phyloP scores from a whole-genome alignment of 2,797 vertebrate species.

The Tinamus major region DNA sequence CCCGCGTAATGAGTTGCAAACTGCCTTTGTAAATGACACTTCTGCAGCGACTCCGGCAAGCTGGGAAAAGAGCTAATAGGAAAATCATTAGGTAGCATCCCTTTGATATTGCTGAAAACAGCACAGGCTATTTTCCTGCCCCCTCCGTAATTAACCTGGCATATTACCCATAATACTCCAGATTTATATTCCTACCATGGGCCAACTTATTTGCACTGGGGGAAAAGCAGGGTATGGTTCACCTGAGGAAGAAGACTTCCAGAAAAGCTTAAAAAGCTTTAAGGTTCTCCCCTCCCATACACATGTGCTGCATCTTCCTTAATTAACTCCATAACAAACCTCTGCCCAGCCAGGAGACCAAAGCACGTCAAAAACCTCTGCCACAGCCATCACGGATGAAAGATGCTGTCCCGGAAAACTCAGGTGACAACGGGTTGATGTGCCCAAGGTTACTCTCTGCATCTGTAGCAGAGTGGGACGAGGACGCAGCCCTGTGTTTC shows the following conservation, averaged over 20 bases:
- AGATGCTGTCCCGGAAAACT: background rate
- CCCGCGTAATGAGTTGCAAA: constrained; percentile 72
- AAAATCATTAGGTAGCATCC: constrained; percentile 69
- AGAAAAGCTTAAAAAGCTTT: constrained; percentile 19
- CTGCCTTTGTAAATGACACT: constrained; percentile 66
- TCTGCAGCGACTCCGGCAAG: constrained; percentile 48
- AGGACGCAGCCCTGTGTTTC: background rate
- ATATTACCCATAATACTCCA: constrained; percentile 47
- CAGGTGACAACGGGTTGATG: background rate
- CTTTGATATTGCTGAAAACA: constrained; percentile 60
- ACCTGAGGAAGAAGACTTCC: background rate
- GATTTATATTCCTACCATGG: background rate
- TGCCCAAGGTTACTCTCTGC: background rate
- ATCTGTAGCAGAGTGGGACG: background rate
- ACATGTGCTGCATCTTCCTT: rapidly evolving
- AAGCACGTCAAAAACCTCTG: background rate
- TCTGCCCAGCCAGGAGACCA: background rate
- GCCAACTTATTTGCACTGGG: background rate
- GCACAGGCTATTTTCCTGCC: constrained; percentile 46
- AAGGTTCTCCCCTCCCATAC: rapidly evolving
- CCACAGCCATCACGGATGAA: background rate
- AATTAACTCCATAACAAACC: background rate
- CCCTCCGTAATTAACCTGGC: constrained; percentile 52
- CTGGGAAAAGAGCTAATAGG: constrained; percentile 62
- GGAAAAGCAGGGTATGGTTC: background rate